Conservation (phyloP, 2,888 invertebrate species). For the Chymomyza amoena region DNA sequence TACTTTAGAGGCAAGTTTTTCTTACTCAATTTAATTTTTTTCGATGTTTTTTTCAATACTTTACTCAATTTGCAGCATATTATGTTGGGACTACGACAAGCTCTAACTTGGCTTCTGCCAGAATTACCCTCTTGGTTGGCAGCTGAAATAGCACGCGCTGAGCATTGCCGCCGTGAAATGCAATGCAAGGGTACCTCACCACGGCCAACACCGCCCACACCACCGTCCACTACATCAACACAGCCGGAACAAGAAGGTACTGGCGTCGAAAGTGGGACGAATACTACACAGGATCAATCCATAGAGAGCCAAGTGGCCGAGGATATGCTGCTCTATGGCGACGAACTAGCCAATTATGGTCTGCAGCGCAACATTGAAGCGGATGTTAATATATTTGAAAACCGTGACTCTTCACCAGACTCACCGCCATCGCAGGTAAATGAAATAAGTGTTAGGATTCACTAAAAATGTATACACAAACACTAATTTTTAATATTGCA, state of each 20-base stretch:
- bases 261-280: constrained; percentile 49
- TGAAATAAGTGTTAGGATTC: not conserved
- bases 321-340: constrained; percentile 73
- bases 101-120: constrained; percentile 93
- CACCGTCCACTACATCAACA: constrained; percentile 77
- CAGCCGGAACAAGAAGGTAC: constrained; percentile 75
- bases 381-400: constrained; percentile 71
- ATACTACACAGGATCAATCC: constrained; percentile 74
- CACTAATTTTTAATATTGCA: constrained; percentile 37
- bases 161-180: constrained; percentile 93
- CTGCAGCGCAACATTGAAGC: constrained; percentile 62
- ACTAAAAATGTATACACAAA: not conserved
- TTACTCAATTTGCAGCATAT: constrained; percentile 83
- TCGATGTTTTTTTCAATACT: not conserved
- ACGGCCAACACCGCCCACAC: constrained; percentile 82
- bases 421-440: constrained; percentile 78
- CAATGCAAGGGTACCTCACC: constrained; percentile 82
- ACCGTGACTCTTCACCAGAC: constrained; percentile 77
- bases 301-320: constrained; percentile 77
- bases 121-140: constrained; percentile 96
- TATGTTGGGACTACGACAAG: constrained; percentile 90
- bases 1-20: constrained; percentile 86
- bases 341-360: constrained; percentile 59
- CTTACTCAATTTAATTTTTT: not conserved
- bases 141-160: constrained; percentile 96